A percentile compares a stretch with the other conserved stretches of the same genome.
Evolutionary conservation across 35 echinoderm and acorn worm genomes (phyloP).

Genomic region (Antedon bifida): DNA sequence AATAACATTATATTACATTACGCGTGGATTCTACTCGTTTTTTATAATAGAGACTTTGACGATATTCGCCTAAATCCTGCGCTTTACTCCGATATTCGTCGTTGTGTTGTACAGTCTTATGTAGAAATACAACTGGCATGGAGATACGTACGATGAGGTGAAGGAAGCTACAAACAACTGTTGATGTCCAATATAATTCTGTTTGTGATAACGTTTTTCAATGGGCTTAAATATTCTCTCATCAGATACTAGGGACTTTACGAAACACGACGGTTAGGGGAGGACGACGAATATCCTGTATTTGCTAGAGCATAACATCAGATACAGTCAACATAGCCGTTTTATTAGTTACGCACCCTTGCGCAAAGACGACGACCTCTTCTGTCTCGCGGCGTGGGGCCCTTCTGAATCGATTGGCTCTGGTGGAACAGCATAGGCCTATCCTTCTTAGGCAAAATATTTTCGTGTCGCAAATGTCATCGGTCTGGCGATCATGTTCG

Average conservation of each 20-base stretch:
- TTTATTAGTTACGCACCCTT: no score
- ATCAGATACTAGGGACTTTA: not conserved
- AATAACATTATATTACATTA: no score
- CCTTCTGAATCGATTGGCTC: no score
- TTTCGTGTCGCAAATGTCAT: not conserved
- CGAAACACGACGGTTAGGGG: not conserved
- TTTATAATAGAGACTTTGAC: not conserved
- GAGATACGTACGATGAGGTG: not conserved
- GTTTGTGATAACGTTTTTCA: not conserved
- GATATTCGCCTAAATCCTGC: no score
- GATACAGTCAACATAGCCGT: no score
- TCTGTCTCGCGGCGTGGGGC: no score
- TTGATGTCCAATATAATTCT: not conserved
- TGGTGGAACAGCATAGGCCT: no score
- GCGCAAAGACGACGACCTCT: no score
- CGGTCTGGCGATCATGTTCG: not conserved
- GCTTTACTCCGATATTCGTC: not conserved
- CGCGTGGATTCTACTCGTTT: not conserved
- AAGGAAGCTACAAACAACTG: not conserved
- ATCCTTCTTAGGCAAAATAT: no score
- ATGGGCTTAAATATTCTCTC: not conserved
- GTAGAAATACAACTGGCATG: not conserved
- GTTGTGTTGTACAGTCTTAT: not conserved
- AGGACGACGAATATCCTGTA: not conserved
- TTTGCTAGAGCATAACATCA: no score